Evolutionary conservation across 2,113 vertebrate genomes (phyloP), one percentile per base, ranked within the genome.

Genomic region (Ailuropoda melanoleuca): DNA sequence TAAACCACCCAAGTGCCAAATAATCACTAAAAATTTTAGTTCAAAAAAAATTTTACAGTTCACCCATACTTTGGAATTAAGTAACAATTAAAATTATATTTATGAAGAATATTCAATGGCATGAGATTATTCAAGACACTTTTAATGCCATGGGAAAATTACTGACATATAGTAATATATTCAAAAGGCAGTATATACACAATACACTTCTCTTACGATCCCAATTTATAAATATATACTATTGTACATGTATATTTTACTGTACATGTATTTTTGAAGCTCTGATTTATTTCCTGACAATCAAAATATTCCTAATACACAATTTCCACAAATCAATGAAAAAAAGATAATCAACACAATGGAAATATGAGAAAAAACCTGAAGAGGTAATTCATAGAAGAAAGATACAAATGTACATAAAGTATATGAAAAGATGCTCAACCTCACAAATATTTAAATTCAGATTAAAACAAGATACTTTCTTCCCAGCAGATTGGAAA

Each of bases 261-360:
- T 90, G n/a, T 43, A 43, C 72, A 66, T 78, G 17, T 77, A 15
- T 84, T 90, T 90, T 17, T 90, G 15, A 95, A 90, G 37, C 24
- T 46, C 29, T 75, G 43, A 75, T 29, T 29, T 85, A 95, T 66
- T 85, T 85, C 66, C 80, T 56, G 46, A 77, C 37, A 90, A 53
- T 34, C 43, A 82, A 84, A 84, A 90, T 90, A 90, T 58, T 48
- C 68, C 48, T 85, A 90, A 66, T 29, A 46, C 13, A 75, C 39
- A 95, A 24, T 85, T 95, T 56, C 81, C 50, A 90, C 68, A 95
- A 56, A 84, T 66, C 80, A 85, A 85, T 77, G 48, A 85, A n/a
- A 68, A 93, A 94, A 94, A 82, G 39, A 94, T 89, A 83, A 89
- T 74, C 9, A 81, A 13, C 46, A 82, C 46, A 90, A 89, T 6